Percentiles rank a stretch among this genome's conserved stretches.
Evolutionary conservation across 2,888 invertebrate genomes (phyloP).

Genomic region (Busseola fusca): DNA sequence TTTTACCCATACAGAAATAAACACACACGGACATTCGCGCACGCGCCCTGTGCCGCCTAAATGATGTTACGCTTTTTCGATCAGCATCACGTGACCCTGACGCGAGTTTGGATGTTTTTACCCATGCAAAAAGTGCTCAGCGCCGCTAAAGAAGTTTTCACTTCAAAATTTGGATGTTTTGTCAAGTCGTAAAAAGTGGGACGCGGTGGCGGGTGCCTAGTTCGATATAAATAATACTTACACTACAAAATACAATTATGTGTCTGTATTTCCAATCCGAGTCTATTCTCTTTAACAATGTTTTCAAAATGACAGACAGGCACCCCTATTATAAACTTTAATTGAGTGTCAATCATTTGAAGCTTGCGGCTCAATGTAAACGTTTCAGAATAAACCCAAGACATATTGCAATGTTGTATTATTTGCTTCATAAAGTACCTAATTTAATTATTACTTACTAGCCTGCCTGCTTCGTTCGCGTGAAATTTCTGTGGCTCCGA

Average conservation of each 20-base stretch:
- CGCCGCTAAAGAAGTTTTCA: no score
- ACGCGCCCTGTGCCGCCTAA: no score
- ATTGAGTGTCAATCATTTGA: slow-evolving; percentile 45
- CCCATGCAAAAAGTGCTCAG: no score
- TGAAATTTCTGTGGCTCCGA: no score
- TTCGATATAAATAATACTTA: no score
- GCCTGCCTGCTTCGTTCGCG: no score
- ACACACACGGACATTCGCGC: no score
- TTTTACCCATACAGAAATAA: no score
- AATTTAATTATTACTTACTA: no score
- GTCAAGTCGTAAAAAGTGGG: background rate
- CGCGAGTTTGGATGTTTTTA: no score
- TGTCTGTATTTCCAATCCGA: background rate
- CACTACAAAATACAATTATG: background rate
- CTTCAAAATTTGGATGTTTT: background rate
- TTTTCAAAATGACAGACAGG: slow-evolving; percentile 9
- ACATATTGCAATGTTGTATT: slow-evolving; percentile 11
- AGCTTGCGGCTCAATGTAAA: slow-evolving; percentile 24
- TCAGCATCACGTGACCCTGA: no score
- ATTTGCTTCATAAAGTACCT: background rate
- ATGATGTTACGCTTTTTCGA: no score
- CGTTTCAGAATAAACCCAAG: slow-evolving; percentile 11
- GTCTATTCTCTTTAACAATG: background rate
- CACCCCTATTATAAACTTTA: slow-evolving; percentile 28
- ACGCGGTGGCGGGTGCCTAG: background rate